phyloP scores from a whole-genome alignment of 2,113 vertebrate genomes.

The Calidris pugnax region DNA sequence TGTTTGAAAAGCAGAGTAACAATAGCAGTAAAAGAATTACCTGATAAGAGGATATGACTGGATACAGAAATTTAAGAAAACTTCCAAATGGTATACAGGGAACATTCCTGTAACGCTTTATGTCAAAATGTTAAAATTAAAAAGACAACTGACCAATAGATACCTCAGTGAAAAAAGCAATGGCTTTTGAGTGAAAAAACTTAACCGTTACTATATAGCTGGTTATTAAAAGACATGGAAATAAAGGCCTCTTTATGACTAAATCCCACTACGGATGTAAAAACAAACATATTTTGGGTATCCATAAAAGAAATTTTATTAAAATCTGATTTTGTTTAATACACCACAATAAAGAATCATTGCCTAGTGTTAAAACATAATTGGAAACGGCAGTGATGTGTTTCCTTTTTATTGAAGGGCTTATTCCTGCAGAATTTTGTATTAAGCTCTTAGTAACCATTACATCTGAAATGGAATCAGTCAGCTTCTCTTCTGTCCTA shows the following conservation, averaged over 20 bases:
- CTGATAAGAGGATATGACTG: background rate
- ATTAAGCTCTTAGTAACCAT: background rate
- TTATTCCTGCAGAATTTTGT: background rate
- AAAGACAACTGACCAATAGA: background rate
- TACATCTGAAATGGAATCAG: constrained; percentile 25
- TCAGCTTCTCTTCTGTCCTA: background rate
- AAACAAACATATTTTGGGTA: background rate
- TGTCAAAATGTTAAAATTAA: background rate
- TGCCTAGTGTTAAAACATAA: background rate
- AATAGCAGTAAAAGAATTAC: background rate
- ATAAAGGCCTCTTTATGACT: background rate
- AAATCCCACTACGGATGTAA: background rate
- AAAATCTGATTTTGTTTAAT: background rate
- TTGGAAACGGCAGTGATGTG: background rate
- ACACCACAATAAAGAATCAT: background rate
- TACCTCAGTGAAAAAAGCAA: background rate
- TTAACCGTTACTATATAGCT: accelerated
- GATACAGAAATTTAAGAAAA: background rate
- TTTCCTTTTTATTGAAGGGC: background rate
- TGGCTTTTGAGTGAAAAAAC: background rate
- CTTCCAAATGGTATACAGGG: background rate
- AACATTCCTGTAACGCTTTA: background rate
- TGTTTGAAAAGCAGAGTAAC: background rate
- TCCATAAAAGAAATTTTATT: background rate
- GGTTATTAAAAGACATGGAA: background rate